Percentiles rank a stretch among this genome's conserved stretches.
phyloP scores from a whole-genome alignment of 2,888 invertebrate species.

The Pemphredon lugubris region DNA sequence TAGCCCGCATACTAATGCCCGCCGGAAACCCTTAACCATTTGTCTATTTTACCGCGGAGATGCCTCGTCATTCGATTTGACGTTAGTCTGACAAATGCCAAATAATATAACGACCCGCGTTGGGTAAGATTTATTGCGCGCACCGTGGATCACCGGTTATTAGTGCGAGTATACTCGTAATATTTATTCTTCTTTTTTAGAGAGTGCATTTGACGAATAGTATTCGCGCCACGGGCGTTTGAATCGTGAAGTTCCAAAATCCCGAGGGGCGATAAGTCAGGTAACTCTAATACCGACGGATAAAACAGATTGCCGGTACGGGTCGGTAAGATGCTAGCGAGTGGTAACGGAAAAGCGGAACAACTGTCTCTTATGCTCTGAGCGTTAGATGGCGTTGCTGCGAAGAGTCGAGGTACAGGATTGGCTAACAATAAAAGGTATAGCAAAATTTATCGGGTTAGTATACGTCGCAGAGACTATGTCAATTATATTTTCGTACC shows the following conservation, averaged over 20 bases:
- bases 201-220: background rate
- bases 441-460: too few species aligned
- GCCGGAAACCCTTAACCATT: constrained; percentile 71
- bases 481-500: too few species aligned
- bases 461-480: too few species aligned
- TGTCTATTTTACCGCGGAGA: constrained; percentile 62
- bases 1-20: constrained; percentile 76
- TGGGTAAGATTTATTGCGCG: background rate
- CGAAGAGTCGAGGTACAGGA: background rate
- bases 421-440: background rate
- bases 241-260: constrained; percentile 1
- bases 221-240: constrained; percentile 42
- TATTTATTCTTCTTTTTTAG: background rate
- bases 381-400: constrained; percentile 4
- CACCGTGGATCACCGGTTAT: too few species aligned
- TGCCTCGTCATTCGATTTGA: constrained; percentile 30
- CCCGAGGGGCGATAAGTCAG: background rate
- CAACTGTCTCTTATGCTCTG: background rate
- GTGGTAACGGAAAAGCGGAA: constrained; percentile 3
- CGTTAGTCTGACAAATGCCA: constrained; percentile 45
- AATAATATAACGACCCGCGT: constrained; percentile 11
- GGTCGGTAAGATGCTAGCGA: constrained; percentile 30
- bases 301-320: constrained; percentile 32
- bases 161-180: too few species aligned
- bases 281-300: constrained; percentile 4